Conservation (phyloP, 2,113 vertebrate genomes). For the Nycticebus coucang region DNA sequence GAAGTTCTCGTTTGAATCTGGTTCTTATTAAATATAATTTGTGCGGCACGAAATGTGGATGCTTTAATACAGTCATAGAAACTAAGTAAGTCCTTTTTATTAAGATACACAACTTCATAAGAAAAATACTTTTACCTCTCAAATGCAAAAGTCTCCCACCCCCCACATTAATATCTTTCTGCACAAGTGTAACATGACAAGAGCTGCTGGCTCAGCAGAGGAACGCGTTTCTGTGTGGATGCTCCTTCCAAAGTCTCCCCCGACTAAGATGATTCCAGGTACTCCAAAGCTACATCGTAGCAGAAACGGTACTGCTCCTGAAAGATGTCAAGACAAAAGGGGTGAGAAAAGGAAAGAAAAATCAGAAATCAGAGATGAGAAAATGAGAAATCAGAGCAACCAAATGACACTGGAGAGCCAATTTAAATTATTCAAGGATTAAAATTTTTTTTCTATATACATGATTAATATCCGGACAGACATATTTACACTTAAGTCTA, state of each 20-base stretch:
- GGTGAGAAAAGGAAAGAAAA: neutral
- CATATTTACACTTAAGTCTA: neutral
- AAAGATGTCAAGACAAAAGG: neutral
- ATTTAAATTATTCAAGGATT: neutral
- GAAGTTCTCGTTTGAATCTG: constrained; percentile 79
- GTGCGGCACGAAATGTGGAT: constrained; percentile 86
- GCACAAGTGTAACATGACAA: constrained; percentile 78
- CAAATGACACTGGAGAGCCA: neutral
- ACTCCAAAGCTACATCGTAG: constrained; percentile 97
- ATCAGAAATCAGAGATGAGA: no score
- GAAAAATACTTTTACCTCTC: constrained; percentile 90
- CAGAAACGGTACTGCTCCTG: constrained; percentile 99
- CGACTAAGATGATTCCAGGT: constrained; percentile 94
- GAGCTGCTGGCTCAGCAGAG: constrained; percentile 82
- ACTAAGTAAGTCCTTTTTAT: constrained; percentile 86
- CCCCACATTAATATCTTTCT: constrained; percentile 85
- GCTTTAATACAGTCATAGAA: constrained; percentile 87
- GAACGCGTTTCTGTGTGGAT: constrained; percentile 69
- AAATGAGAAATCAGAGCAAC: neutral
- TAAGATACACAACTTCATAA: constrained; percentile 90
- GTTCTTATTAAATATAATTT: constrained; percentile 83
- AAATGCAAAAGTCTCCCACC: constrained; percentile 86
- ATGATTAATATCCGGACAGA: neutral
- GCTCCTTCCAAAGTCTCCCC: constrained; percentile 71
- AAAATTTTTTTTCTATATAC: neutral